Evolutionary conservation across 2,113 vertebrate species (phyloP).

Genomic region (Notiomystis cincta): DNA sequence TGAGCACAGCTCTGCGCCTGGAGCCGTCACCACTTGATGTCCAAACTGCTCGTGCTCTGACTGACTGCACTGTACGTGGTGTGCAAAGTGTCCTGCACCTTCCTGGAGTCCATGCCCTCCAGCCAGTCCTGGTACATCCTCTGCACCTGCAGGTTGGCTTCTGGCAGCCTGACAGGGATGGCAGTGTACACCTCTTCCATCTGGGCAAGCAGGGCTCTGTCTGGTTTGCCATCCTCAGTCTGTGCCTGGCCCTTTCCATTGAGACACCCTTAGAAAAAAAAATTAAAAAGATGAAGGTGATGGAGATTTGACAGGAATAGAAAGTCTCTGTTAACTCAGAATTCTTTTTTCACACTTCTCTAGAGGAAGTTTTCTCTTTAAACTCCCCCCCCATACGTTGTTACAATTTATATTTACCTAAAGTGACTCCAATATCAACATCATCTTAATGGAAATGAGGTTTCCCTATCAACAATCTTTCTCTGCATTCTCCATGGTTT

Average conservation of each 20-base stretch:
- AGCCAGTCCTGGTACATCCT: slow-evolving; percentile 90
- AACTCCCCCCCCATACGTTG: not conserved
- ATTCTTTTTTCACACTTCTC: not conserved
- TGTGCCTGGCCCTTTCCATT: slow-evolving; percentile 85
- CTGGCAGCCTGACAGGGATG: slow-evolving; percentile 80
- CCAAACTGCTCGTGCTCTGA: slow-evolving; percentile 35
- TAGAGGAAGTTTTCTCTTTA: not conserved
- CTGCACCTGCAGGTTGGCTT: slow-evolving; percentile 75
- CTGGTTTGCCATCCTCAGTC: slow-evolving; percentile 71
- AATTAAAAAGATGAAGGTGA: not conserved
- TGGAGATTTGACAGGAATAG: not conserved
- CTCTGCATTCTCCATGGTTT: not conserved
- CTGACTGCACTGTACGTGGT: slow-evolving; percentile 72
- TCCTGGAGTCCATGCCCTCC: slow-evolving; percentile 80
- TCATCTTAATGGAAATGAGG: not conserved
- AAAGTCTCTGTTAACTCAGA: not conserved
- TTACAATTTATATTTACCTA: not conserved
- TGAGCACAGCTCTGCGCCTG: not conserved
- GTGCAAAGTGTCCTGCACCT: slow-evolving; percentile 77
- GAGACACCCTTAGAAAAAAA: slow-evolving; percentile 80
- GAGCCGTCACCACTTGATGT: slow-evolving; percentile 76
- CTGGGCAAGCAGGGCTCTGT: slow-evolving; percentile 81
- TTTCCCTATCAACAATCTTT: not conserved
- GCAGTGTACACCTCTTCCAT: slow-evolving; percentile 87
- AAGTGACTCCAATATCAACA: not conserved